phyloP scores from a whole-genome alignment of 2,113 vertebrate genomes.

The Eurypyga helias region DNA sequence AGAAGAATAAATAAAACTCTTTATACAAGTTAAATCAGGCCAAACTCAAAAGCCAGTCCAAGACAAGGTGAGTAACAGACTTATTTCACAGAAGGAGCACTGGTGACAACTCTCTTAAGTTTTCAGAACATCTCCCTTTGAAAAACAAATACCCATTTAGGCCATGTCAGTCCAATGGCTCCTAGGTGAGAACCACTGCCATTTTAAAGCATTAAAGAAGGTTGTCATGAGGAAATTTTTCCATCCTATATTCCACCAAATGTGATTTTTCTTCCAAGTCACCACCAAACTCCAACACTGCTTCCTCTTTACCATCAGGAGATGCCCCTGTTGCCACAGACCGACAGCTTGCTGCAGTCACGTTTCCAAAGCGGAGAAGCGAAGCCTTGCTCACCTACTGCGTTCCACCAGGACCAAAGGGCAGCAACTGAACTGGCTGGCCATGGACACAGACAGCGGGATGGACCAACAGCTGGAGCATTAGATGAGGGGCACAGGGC shows the following conservation, averaged over 20 bases:
- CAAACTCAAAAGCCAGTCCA: background rate
- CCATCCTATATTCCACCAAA: background rate
- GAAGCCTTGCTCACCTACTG: background rate
- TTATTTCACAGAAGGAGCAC: background rate
- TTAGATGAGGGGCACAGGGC: rapidly evolving
- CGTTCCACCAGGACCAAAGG: background rate
- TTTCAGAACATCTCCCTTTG: background rate
- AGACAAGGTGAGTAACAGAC: background rate
- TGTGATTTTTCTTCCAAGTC: rapidly evolving
- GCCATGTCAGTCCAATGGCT: background rate
- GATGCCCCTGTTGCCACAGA: background rate
- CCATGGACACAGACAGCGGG: background rate
- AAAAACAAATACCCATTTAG: background rate
- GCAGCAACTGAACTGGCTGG: rapidly evolving
- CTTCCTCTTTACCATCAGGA: background rate
- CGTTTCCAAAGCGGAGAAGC: rapidly evolving
- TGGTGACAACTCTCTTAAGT: background rate
- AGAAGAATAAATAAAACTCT: background rate
- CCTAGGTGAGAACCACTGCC: background rate
- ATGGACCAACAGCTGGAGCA: rapidly evolving
- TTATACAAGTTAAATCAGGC: background rate
- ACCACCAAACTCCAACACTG: rapidly evolving
- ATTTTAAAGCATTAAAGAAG: background rate
- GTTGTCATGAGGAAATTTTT: background rate
- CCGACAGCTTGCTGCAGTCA: background rate